These are phyloP conservation scores for Hippocampus zosterae DNA, from an alignment of 2,113 vertebrate species.

Conservation along the genomic window DNA sequence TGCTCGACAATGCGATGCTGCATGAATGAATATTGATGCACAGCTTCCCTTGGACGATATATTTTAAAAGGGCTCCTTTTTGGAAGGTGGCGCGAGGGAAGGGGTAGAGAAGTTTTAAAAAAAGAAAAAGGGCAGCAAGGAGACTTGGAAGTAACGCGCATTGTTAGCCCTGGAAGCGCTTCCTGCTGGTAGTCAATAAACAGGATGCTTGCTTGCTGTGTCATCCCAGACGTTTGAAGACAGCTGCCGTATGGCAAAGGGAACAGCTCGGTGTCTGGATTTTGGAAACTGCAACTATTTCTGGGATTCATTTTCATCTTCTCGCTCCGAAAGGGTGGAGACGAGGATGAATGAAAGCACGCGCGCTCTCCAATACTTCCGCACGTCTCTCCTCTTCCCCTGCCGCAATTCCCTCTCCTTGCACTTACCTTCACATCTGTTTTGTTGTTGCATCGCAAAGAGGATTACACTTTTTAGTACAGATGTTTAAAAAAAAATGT, in stretches of 20 bases:
- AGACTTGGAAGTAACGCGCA: constrained; percentile 60
- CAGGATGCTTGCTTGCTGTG: constrained; percentile 69
- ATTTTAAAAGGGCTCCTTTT: constrained; percentile 34
- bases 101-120: constrained; percentile 20
- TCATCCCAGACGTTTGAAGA: constrained; percentile 70
- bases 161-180: constrained; percentile 65
- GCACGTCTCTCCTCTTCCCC: background rate
- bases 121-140: constrained; percentile 42
- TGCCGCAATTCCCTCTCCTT: constrained; percentile 36
- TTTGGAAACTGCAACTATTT: constrained; percentile 66
- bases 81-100: background rate
- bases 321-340: background rate
- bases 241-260: constrained; percentile 64
- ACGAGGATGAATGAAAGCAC: constrained; percentile 36
- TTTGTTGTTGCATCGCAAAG: constrained; percentile 55
- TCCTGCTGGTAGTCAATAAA: constrained; percentile 70
- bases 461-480: constrained; percentile 51
- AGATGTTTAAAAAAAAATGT: constrained; percentile 13
- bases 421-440: constrained; percentile 49
- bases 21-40: constrained; percentile 71
- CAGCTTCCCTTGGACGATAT: constrained; percentile 47
- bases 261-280: constrained; percentile 61
- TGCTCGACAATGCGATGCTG: constrained; percentile 62
- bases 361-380: background rate
- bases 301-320: constrained; percentile 49